Base-by-base conservation (phyloP, 2,888 invertebrate genomes). In the Spilarctia lutea region DNA sequence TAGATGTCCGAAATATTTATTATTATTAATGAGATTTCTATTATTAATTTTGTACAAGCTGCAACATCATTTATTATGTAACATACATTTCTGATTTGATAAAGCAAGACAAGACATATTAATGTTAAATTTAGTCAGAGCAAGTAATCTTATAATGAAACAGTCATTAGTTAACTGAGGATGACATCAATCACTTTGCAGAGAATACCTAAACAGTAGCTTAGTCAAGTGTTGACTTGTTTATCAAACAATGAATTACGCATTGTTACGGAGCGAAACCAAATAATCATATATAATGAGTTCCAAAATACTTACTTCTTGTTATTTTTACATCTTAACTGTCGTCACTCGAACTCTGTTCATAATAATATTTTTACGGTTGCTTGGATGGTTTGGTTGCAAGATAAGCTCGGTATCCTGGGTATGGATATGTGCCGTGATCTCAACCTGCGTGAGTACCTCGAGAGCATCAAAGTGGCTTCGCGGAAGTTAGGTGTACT, bases 221-320 rank as follows among this genome's bases (percentile, higher is more conserved):
- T 30, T 30, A 63, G 30, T 30, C 2, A 66, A 66, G 65, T 66
- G 24, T n/a, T 66, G 65, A 30, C 33, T 10, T 35, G 13, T 66
- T 66, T 66, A 39, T 66, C n/a, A 39, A 66, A 35, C 24, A 35
- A 39, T 56, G 48, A 69, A 69, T 56, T 52, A 52, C n/a, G 56
- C 20, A 70, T 11, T 70, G 45, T 70, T 60, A 10, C 24, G 70
- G n/a, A 24, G n/a, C n/a, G 56, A 30, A 63, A 71, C 45, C n/a
- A 27, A 71, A 45, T 69, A 52, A 69, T n/a, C 6, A 52, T 24
- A 52, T 20, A 35, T 35, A 13, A 69, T 35, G 33, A 33, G 11
- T 56, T 56, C 11, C 8, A 56, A n/a, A 56, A n/a, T 56, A 56
- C 56, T n/a, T n/a, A 56, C n/a, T 56, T 56, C 56, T 56, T 56